Percentiles rank a stretch among this genome's conserved stretches.
Evolutionary conservation across 2,888 invertebrate species (phyloP).

Genomic region (Hipparchia sbordonii): DNA sequence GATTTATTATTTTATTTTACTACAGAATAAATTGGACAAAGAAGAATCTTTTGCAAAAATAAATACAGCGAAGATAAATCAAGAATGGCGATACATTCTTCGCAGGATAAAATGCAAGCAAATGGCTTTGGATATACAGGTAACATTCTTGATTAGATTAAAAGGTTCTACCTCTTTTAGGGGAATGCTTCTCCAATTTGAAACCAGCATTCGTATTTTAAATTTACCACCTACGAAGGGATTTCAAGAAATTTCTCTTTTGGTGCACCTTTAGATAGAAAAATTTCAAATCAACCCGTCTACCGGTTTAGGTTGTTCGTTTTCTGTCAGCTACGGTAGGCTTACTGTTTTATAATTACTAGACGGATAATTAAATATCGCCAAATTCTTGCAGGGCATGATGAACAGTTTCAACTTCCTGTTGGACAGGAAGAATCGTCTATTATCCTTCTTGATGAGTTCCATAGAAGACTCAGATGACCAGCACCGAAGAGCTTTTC

Average conservation of each 20-base stretch:
- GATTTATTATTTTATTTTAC: constrained; percentile 38
- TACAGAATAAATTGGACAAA: constrained; percentile 90
- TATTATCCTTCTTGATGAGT: constrained; percentile 84
- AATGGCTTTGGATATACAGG: constrained; percentile 86
- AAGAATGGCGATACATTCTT: constrained; percentile 91
- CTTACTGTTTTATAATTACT: background rate
- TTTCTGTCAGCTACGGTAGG: too few species aligned
- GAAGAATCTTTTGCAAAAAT: constrained; percentile 90
- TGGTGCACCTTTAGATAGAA: too few species aligned
- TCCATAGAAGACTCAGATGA: constrained; percentile 88
- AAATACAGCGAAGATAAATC: constrained; percentile 92
- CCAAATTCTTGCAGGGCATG: constrained; percentile 67
- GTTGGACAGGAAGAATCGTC: constrained; percentile 86
- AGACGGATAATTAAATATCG: background rate
- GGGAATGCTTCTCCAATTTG: background rate
- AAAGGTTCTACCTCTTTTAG: too few species aligned
- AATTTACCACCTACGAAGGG: too few species aligned
- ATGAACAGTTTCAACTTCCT: constrained; percentile 83
- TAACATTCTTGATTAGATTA: constrained; percentile 46
- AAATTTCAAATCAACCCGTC: too few species aligned
- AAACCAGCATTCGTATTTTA: background rate
- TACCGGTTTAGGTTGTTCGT: too few species aligned
- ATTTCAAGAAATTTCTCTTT: too few species aligned
- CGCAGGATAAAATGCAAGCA: constrained; percentile 90
- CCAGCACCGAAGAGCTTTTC: constrained; percentile 88